Evolutionary conservation across 1,140 invertebrate genomes (phyloP), one percentile per base, ranked within the genome.

Genomic region (Asbolus verrucosus): DNA sequence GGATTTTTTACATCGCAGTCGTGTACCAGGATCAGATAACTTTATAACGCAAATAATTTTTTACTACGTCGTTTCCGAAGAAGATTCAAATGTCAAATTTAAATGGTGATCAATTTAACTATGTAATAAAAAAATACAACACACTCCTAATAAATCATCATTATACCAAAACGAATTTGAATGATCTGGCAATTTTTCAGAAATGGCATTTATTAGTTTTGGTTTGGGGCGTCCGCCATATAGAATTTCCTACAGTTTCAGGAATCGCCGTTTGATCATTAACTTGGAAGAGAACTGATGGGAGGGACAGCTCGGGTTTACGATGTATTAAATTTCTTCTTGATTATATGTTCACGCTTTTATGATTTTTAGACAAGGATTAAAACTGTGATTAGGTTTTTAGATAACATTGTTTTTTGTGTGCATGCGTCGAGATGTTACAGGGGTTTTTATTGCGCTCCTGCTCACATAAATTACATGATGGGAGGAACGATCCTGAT

Each of bases 251-350:
- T 70, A 73, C 62, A 69, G 72, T 11, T 73, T 69, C 43, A 65
- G 63, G 62, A 73, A 63, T 62, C 59, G n/a, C n/a, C n/a, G 41
- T 63, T 73, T 73, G 72, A 73, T 67, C 72, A 73, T 73, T 73
- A 71, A 73, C 38, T 41, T 67, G 68, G 70, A 71, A 73, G 72
- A 67, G 72, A 73, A 69, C 46, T 54, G 27, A 73, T 73, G 72
- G 72, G 72, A 73, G 72, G 72, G 72, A 69, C 72, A 59, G 46
- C 54, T 54, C 21, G 21, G 21, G n/a, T 54, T 74, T 74, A 74
- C 70, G 70, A 72, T 69, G 70, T 74, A 74, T 72, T 72, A 71
- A 72, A 74, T 74, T 74, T 74, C 73, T 66, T 71, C 69, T 74
- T 72, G 70, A 74, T 74, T 74, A 74, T 74, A 72, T 41, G 70